Evolutionary conservation across 1,140 invertebrate genomes (phyloP).

Genomic region (Polypedilum vanderplanki): DNA sequence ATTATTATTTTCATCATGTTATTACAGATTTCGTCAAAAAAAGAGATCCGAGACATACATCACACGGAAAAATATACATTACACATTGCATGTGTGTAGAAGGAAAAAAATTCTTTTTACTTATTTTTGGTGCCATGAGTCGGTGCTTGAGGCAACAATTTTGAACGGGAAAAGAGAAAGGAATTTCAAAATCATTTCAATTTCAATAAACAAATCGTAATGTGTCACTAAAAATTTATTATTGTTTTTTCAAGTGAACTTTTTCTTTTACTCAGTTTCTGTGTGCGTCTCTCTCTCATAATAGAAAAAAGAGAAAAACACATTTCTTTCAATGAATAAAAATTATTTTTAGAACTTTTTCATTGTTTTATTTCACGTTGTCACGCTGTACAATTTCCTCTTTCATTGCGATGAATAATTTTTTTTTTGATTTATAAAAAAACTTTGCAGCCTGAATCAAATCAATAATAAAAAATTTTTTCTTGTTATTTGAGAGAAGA

Average conservation of each 20-base stretch:
- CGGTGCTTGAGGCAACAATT: background rate
- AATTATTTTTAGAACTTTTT: constrained; percentile 20
- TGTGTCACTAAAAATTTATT: constrained; percentile 14
- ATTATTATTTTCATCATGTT: background rate
- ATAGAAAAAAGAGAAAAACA: background rate
- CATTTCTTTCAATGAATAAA: background rate
- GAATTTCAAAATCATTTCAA: background rate
- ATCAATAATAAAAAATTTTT: too few species aligned
- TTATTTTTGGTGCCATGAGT: background rate
- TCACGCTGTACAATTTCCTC: constrained; percentile 10
- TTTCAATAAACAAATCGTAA: constrained; percentile 14
- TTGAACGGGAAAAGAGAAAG: background rate
- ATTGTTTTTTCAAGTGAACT: constrained; percentile 14
- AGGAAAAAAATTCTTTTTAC: background rate
- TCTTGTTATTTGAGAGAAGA: too few species aligned
- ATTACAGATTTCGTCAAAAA: constrained; percentile 15
- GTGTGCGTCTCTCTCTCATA: background rate
- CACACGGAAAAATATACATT: background rate
- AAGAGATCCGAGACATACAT: background rate
- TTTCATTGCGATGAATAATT: background rate
- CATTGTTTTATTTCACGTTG: constrained; percentile 17
- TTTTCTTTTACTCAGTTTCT: background rate
- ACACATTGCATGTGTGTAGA: too few species aligned
- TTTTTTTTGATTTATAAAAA: too few species aligned
- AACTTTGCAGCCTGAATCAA: too few species aligned